These are phyloP conservation scores for Calameuta pallipes DNA, from an alignment of 2,888 invertebrate genomes.

Conservation along the genomic window DNA sequence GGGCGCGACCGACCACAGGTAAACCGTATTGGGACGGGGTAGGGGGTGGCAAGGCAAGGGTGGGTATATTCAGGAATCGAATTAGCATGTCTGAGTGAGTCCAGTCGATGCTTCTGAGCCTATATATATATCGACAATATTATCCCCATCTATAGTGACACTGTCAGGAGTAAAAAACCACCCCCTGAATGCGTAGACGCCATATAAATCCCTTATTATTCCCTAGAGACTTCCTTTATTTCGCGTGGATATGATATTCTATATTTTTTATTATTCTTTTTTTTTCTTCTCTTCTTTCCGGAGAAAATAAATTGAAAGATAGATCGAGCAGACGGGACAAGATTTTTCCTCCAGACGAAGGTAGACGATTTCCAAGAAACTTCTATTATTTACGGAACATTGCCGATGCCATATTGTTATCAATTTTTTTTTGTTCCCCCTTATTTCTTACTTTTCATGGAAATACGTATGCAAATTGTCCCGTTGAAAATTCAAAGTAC, in stretches of 20 bases:
- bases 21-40: conserved; percentile 7
- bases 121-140: neutral
- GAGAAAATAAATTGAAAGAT: neutral
- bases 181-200: neutral
- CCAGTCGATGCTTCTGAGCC: conserved; percentile 26
- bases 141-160: neutral
- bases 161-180: neutral
- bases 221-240: neutral
- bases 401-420: neutral
- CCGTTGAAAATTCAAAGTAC: neutral
- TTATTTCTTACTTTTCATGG: neutral
- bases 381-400: neutral
- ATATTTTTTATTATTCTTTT: neutral
- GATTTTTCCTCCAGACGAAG: neutral
- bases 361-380: too few relatives aligned
- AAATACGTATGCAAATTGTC: neutral
- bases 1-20: neutral
- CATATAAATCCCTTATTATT: neutral
- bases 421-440: neutral
- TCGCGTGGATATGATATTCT: neutral
- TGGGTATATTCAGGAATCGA: conserved; percentile 45
- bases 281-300: too few relatives aligned
- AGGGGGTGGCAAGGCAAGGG: conserved; percentile 29
- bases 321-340: neutral
- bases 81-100: conserved; percentile 62